phyloP scores from a whole-genome alignment of 2,113 vertebrate species.

The Percina caprodes region DNA sequence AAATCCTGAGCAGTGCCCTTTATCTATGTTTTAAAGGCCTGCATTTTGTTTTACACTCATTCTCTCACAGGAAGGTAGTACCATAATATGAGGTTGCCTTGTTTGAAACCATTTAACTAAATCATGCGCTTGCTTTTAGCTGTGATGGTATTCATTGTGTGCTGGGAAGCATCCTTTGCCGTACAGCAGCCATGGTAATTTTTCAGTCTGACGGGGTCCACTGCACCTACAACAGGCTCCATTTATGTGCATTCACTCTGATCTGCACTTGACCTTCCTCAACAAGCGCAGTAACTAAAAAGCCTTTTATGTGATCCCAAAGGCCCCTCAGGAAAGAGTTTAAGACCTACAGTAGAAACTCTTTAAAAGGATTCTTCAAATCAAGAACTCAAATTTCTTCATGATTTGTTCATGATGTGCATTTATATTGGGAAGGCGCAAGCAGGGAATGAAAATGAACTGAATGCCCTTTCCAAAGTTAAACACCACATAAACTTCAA shows the following conservation, averaged over 20 bases:
- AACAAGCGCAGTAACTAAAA: slow-evolving; percentile 59
- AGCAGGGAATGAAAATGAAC: slow-evolving; percentile 51
- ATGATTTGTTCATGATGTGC: slow-evolving; percentile 37
- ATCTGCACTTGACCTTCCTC: slow-evolving; percentile 74
- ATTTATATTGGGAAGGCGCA: slow-evolving; percentile 40
- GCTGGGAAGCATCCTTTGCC: slow-evolving; percentile 58
- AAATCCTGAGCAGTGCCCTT: slow-evolving; percentile 34
- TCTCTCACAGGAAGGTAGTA: neutral
- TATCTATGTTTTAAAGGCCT: slow-evolving; percentile 32
- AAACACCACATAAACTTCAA: slow-evolving; percentile 11
- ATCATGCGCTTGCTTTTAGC: slow-evolving; percentile 4
- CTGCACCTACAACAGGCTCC: slow-evolving; percentile 54
- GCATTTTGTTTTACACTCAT: slow-evolving; percentile 12
- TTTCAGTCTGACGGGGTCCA: slow-evolving; percentile 68
- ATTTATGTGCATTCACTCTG: slow-evolving; percentile 68
- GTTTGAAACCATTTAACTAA: slow-evolving; percentile 20
- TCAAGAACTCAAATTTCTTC: slow-evolving; percentile 53
- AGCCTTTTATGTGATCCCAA: slow-evolving; percentile 65
- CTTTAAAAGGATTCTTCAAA: slow-evolving; percentile 59
- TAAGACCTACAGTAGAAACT: slow-evolving; percentile 52
- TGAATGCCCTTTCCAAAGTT: slow-evolving; percentile 57
- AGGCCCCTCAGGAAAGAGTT: slow-evolving; percentile 54
- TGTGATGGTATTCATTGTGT: slow-evolving; percentile 65
- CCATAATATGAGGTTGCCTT: slow-evolving; percentile 16
- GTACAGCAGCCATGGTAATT: slow-evolving; percentile 62